Base-by-base conservation (phyloP, 2,113 vertebrate genomes). In the Buteo buteo region DNA sequence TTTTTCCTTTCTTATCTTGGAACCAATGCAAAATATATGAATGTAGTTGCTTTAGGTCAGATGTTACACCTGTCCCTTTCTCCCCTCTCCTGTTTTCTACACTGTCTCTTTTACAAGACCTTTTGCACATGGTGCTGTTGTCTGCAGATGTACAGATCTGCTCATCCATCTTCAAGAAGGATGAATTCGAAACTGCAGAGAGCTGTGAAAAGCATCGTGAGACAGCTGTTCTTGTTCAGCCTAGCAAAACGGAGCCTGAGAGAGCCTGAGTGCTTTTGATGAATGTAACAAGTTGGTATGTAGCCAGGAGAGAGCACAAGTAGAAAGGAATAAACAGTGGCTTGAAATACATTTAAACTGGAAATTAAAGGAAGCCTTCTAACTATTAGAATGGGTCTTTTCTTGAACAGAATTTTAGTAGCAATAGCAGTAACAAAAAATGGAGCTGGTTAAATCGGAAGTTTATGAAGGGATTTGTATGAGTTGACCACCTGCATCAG, bases 361-460 rank as follows among this genome's bases (percentile, higher is more conserved):
- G 82, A 94, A 93, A 94, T 93, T 96, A 88, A 96, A 92, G 92
- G 92, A 90, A 93, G 64, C 76, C 86, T 94, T 93, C 76, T 90
- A 58, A 77, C 45, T 90, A 92, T 90, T 83, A 93, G 88, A 90
- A 90, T 92, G 76, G 76, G 22, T 86, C 82, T 88, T 92, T 95
- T 96, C 85, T 96, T 92, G 59, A 84, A 22, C 32, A 90, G 71
- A 86, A 70, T 83, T 88, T 59, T 81, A 59, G 73, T 74, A 81
- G 82, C n/a, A 84, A n/a, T 73, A 88, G 34, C 50, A 81, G 42
- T 50, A 88, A 71, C 40, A 74, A 82, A 94, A 94, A 87, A 31
- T 52, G 14, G 73, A 85, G 14, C 40, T 87, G 49, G 40, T 87
- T 76, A 58, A 73, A 40, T 88, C 58, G 88, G 71, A 86, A 82